phyloP scores from a whole-genome alignment of 2,888 invertebrate genomes.

The Xestia c-nigrum region DNA sequence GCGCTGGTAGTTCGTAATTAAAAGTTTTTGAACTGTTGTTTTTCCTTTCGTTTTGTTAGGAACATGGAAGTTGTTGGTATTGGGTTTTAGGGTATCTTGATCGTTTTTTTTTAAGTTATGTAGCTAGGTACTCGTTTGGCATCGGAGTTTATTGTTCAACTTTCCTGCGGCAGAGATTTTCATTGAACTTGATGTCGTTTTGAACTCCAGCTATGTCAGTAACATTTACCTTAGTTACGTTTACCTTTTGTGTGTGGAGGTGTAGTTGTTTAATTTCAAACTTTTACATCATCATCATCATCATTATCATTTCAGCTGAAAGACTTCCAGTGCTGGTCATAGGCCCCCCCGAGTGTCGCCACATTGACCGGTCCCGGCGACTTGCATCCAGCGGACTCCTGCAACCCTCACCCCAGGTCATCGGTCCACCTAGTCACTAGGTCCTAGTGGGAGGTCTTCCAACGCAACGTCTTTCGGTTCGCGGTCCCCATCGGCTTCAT shows the following conservation, averaged over 20 bases:
- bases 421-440: too few relatives aligned
- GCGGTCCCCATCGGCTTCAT: too few relatives aligned
- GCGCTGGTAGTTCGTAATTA: slow-evolving; percentile 43
- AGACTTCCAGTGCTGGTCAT: too few relatives aligned
- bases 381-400: too few relatives aligned
- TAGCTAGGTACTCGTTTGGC: background rate
- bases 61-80: slow-evolving; percentile 10
- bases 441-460: too few relatives aligned
- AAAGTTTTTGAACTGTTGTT: slow-evolving; percentile 46
- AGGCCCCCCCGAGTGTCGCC: too few relatives aligned
- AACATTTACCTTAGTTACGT: background rate
- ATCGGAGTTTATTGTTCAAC: background rate
- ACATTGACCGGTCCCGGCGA: too few relatives aligned
- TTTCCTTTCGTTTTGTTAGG: slow-evolving; percentile 22
- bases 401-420: too few relatives aligned
- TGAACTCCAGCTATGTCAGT: background rate
- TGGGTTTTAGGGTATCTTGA: slow-evolving; percentile 10
- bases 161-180: background rate
- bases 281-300: too few relatives aligned
- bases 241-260: background rate
- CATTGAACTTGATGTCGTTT: background rate
- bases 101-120: slow-evolving; percentile 10
- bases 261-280: background rate
- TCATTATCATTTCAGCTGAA: too few relatives aligned
- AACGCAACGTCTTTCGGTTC: too few relatives aligned